Base-by-base conservation (phyloP, 2,888 invertebrate species). In the Molorchus minor region DNA sequence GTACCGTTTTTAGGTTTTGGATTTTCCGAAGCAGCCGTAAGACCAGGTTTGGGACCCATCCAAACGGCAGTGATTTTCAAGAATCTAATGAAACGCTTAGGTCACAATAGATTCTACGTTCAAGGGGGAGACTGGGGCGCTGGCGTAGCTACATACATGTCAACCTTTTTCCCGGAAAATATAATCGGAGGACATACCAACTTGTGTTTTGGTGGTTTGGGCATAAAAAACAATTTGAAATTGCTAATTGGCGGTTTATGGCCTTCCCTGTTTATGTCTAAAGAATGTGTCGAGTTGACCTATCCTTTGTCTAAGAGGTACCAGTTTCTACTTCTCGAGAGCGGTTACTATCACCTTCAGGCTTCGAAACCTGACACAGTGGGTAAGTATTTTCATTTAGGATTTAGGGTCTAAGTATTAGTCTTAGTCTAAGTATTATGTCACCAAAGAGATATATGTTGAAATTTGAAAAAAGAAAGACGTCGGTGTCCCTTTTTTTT, bases 91-190 rank as follows among this genome's bases (percentile, higher is more conserved):
- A 83, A 59, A 20, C 80, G 89, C 10, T 79, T 93, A 0, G 89
- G 88, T 0, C 84, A 84, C 75, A 76, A 86, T 46, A 82, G 85
- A 74, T 93, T 83, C 78, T 89, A 88, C 77, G 79, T 86, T 0
- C 91, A 92, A 79, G 91, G 91, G 0, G 92, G 93, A 0, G 94
- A 94, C 75, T 94, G 92, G 93, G 95, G 95, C 0, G 80, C 88
- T 0, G 7, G 84, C 0, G 84, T 93, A 30, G 87, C 84, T 0
- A 76, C 83, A 0, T 73, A 82, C 15, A 81, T 94, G 76, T 85
- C 89, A 0, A 82, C 84, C 0, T 71, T 88, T 2, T 91, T 84
- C 74, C 89, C 89, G 0, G 79, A 82, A 1, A 84, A 85, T 41
- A 56, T 68, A 1, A 54, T 60, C 43, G 84, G 84, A 0, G 74